These are phyloP conservation scores for Antheraea yamamai DNA, from an alignment of 2,888 invertebrate species.

Conservation along the genomic window DNA sequence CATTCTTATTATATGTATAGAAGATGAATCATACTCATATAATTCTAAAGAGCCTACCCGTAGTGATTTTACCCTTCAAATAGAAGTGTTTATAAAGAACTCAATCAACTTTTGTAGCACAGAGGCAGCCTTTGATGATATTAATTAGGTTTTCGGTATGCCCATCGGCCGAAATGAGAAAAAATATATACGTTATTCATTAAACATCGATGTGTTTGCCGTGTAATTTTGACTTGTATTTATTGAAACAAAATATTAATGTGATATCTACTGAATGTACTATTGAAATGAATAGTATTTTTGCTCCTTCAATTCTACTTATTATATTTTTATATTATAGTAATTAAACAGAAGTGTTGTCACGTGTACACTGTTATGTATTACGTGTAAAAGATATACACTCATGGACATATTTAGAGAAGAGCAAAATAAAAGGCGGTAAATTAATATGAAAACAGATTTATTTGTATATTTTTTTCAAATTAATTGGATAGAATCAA, in stretches of 20 bases:
- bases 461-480: no score
- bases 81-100: slow-evolving; percentile 52
- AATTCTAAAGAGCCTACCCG: background rate
- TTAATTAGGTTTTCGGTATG: slow-evolving; percentile 61
- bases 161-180: slow-evolving; percentile 28
- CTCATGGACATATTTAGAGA: no score
- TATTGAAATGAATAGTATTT: background rate
- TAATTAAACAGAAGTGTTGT: background rate
- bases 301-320: background rate
- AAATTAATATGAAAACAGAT: no score
- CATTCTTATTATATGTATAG: no score
- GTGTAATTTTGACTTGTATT: background rate
- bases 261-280: background rate
- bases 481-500: no score
- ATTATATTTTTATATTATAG: background rate
- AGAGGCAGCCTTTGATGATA: slow-evolving; percentile 56
- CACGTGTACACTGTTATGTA: background rate
- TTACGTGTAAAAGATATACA: no score
- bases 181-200: slow-evolving; percentile 19
- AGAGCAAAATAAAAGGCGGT: no score
- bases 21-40: slow-evolving; percentile 27
- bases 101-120: slow-evolving; percentile 54
- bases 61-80: slow-evolving; percentile 30
- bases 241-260: background rate
- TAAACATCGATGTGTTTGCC: background rate